Evolutionary conservation across 2,797 vertebrate species (phyloP), one percentile per base, ranked within the genome.

Genomic region (Gila robusta): DNA sequence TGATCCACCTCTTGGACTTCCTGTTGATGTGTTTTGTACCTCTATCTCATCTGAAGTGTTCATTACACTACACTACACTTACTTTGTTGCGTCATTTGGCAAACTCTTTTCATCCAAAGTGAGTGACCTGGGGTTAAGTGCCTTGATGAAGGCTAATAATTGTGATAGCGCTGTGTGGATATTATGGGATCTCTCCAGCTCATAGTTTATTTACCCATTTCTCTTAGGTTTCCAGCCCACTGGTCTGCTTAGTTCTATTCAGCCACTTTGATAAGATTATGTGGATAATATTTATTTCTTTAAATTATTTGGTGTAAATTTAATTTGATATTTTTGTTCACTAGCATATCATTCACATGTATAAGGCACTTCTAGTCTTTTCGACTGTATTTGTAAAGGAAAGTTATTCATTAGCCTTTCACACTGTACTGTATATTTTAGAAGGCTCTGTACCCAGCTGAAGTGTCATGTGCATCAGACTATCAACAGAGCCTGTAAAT

Each of bases 341-440:
- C 56, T n/a, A 0, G 14, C 28, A 32, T 4, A 17, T 8, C 64
- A 26, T 4, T 11, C 8, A 69, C 12, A 17, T 62, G 9, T 28
- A 64, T 56, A 80, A 72, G 78, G 5, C 26, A 47, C 37, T 12
- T 37, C 8, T 82, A 21, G 10, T 32, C 16, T 72, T 72, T 82
- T 44, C 3, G 14, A 28, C 39, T 37, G 21, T 81, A n/a, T 52
- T 83, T 73, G 47, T 23, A 26, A 71, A 79, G n/a, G 8, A 72
- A 83, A 67, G 17, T 54, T n/a, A 78, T 39, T 83, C n/a, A 41
- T 80, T 73, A 64, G 77, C 39, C 35, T 78, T 66, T 79, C 0
- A 16, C 14, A 35, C 23, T 67, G 21, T 59, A 35, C 23, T 67
- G 21, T 59, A 39, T 35, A 54, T 71, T 77, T 23, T 7, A 35